Evolutionary conservation across 2,888 invertebrate genomes (phyloP), one percentile per base, ranked within the genome.

Genomic region (Drosophila kanekoi): DNA sequence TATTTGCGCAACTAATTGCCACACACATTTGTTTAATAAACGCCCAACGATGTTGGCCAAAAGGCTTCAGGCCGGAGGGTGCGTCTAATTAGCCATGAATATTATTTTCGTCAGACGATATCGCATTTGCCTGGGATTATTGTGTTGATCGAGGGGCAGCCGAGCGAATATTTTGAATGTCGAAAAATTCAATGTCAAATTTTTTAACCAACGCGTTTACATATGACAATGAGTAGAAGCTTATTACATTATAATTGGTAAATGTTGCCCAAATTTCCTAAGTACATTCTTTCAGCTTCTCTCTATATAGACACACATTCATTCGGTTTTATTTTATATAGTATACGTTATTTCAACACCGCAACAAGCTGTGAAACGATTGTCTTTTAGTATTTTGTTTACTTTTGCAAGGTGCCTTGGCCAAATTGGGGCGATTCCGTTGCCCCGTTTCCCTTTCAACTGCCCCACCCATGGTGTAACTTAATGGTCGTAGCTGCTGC

Each of bases 11-110:
- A 56, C 63, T 51, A 64, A 66, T 64, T 74, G 47, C 37, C 51
- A 5, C 33, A 5, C 38, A 58, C 56, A 53, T 60, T 49, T 56
- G 35, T 38, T 28, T 9, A 58, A 13, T 1, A 41, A 61, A 58
- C 43, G 57, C 48, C 65, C 38, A 33, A 20, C 9, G 32, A 32
- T 16, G 14, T 18, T 49, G 18, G 54, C 54, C 54, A 33, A 51
- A 38, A 20, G 13, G 18, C 58, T 18, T 18, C 33, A 20, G 53
- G 63, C 58, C 47, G 44, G 47, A 18, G 20, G 10, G 35, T 53
- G 52, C 43, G 10, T 52, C 59, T 75, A 72, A 77, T 72, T 67
- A 77, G 62, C 75, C 78, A 77, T 77, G 56, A 75, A 67, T 62
- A 41, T 48, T 40, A 38, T 57, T 51, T 49, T 20, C 43, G 38